A percentile compares a stretch with the other conserved stretches of the same genome.
Evolutionary conservation across 2,113 vertebrate genomes (phyloP).

Genomic region (Tyrannus savana): DNA sequence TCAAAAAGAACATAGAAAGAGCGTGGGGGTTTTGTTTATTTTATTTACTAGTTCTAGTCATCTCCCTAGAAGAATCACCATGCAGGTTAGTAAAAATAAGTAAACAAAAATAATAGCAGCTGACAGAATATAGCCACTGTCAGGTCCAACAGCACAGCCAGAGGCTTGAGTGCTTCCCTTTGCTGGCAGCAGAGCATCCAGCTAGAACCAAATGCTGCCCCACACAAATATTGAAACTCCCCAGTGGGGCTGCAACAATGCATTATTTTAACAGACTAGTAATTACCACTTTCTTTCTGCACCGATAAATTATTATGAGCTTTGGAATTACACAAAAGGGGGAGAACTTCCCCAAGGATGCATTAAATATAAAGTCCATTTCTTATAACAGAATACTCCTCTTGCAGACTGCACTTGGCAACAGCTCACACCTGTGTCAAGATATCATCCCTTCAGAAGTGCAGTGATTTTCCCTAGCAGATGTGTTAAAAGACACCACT

Average conservation of each 20-base stretch:
- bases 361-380: constrained; percentile 3
- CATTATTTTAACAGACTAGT: background rate
- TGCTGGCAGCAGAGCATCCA: background rate
- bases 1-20: background rate
- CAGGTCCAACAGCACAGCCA: background rate
- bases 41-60: background rate
- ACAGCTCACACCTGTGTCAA: background rate
- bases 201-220: background rate
- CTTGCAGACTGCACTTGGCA: background rate
- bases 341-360: background rate
- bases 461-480: background rate
- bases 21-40: background rate
- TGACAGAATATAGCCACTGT: background rate
- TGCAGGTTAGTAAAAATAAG: background rate
- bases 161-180: background rate
- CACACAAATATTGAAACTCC: constrained; percentile 9
- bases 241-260: background rate
- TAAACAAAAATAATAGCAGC: background rate
- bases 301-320: background rate
- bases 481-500: background rate
- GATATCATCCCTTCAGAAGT: background rate
- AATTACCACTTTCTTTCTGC: background rate
- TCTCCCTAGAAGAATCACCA: background rate
- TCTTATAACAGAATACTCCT: background rate
- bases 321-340: background rate